These are phyloP conservation scores for Heterocephalus glaber DNA, from an alignment of 2,113 vertebrate genomes.

Conservation along the genomic window DNA sequence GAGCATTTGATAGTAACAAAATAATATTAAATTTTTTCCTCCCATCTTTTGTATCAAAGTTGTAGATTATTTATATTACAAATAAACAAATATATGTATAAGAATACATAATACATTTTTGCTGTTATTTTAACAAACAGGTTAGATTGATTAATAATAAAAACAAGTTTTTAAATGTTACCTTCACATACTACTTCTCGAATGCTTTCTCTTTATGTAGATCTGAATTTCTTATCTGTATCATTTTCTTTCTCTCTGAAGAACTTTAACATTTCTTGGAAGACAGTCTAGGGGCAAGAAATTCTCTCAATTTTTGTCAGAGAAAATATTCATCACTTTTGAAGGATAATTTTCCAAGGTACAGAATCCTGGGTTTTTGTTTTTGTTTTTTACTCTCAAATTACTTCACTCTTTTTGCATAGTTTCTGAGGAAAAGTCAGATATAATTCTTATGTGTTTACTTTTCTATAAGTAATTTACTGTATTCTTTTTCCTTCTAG, in stretches of 20 bases:
- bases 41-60: neutral
- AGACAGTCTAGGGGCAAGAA: neutral
- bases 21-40: neutral
- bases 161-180: neutral
- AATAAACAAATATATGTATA: neutral
- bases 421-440: neutral
- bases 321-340: neutral
- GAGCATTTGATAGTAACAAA: neutral
- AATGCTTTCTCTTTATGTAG: neutral
- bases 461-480: neutral
- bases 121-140: neutral
- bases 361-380: neutral
- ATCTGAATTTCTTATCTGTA: neutral
- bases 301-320: neutral
- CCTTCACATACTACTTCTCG: neutral
- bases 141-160: neutral
- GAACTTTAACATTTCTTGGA: neutral
- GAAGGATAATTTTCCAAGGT: neutral
- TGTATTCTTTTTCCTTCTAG: neutral
- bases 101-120: neutral
- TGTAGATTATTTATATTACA: neutral
- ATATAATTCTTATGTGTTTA: neutral
- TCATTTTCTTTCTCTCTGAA: neutral
- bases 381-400: neutral
- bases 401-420: neutral